Percentiles rank a stretch among this genome's conserved stretches.
These are phyloP conservation scores for Clarias macrocephalus DNA, from an alignment of 2,113 vertebrate genomes.

Conservation along the genomic window DNA sequence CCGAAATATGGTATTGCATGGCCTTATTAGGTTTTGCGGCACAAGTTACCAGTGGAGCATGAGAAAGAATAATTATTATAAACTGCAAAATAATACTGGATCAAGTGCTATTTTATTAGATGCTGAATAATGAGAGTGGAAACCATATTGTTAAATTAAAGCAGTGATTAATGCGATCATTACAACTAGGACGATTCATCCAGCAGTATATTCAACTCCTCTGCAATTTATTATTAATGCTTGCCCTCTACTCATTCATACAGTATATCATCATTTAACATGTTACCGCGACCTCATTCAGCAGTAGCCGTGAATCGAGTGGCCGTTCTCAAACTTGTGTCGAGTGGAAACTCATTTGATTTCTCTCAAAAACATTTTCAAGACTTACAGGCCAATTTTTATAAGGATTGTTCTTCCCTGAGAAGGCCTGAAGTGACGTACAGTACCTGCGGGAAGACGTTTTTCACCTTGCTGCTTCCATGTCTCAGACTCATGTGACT, in stretches of 20 bases:
- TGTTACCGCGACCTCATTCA: no score
- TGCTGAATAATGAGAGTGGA: background rate
- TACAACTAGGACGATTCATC: background rate
- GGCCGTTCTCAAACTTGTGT: no score
- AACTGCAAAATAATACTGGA: background rate
- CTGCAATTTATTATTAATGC: background rate
- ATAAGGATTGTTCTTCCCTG: no score
- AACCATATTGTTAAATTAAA: background rate
- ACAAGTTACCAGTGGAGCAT: background rate
- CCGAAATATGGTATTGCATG: no score
- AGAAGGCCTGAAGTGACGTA: no score
- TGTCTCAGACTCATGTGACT: no score
- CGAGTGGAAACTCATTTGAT: no score
- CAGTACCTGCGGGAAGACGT: no score
- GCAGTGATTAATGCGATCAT: background rate
- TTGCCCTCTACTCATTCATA: background rate
- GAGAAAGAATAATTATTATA: background rate
- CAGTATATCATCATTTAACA: background rate
- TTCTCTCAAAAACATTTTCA: no score
- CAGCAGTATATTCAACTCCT: background rate
- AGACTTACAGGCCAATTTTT: no score
- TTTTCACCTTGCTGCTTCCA: no score
- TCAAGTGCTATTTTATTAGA: background rate
- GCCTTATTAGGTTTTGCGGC: background rate
- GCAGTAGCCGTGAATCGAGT: no score